Conservation (phyloP, 2,113 vertebrate genomes). For the Polypterus bichir region DNA sequence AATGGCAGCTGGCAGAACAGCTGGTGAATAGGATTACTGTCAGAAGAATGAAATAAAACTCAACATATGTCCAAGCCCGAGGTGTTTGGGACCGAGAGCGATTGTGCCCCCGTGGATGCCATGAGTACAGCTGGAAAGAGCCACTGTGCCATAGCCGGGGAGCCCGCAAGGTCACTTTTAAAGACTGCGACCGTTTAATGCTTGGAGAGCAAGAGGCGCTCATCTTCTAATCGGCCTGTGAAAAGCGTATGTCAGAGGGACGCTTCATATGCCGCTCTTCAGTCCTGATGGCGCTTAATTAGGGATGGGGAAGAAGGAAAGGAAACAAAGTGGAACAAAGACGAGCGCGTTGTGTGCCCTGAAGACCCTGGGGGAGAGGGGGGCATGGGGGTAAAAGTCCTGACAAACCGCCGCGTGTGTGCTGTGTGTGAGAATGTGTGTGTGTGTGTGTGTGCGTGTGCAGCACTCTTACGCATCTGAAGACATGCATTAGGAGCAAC, state of each 20-base stretch:
- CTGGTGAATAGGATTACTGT: constrained; percentile 99
- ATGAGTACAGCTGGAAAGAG: constrained; percentile 97
- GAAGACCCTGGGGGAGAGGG: too few species aligned
- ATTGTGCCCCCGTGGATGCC: constrained; percentile 97
- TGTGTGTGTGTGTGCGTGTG: too few species aligned
- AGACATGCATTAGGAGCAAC: constrained; percentile 66
- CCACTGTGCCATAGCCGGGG: constrained; percentile 70
- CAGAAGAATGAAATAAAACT: constrained; percentile 99
- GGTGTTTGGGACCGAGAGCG: constrained; percentile 89
- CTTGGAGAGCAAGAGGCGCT: constrained; percentile 68
- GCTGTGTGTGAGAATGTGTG: too few species aligned
- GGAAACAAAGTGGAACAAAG: neutral
- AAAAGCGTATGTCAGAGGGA: constrained; percentile 31
- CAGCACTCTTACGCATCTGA: constrained; percentile 35
- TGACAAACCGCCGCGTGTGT: too few species aligned
- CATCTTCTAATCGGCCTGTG: constrained; percentile 35
- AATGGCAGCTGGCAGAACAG: constrained; percentile 99
- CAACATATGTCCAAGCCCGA: constrained; percentile 99
- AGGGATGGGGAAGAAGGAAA: neutral
- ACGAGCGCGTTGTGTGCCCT: too few species aligned
- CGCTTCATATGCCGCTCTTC: constrained; percentile 3
- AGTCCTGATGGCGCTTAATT: neutral
- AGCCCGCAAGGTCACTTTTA: constrained; percentile 95
- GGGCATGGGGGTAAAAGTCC: too few species aligned
- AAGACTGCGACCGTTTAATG: constrained; percentile 75